These are phyloP conservation scores for Antechinus flavipes DNA, from an alignment of 2,113 vertebrate species.

Conservation along the genomic window DNA sequence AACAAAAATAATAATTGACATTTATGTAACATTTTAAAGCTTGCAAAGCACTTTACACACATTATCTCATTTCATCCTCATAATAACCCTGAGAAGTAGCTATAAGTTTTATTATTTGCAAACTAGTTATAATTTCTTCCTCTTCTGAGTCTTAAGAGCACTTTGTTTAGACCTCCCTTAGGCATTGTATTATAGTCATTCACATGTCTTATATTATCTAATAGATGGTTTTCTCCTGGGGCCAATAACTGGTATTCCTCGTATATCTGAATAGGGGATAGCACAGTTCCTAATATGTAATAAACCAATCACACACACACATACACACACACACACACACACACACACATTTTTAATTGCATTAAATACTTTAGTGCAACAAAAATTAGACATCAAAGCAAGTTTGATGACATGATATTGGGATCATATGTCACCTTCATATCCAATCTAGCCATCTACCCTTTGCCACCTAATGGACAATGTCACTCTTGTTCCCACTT, in stretches of 20 bases:
- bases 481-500: neutral
- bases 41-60: neutral
- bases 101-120: neutral
- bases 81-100: neutral
- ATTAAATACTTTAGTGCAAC: neutral
- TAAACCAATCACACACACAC: neutral
- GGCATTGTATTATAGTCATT: neutral
- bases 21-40: neutral
- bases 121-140: neutral
- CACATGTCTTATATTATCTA: neutral
- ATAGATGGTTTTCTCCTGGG: neutral
- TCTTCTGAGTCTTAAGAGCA: neutral
- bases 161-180: neutral
- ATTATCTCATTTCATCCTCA: neutral
- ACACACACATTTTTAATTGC: too few relatives aligned
- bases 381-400: conserved; percentile 32
- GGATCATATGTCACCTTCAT: neutral
- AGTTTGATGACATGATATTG: conserved; percentile 11
- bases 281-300: neutral
- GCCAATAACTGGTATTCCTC: neutral
- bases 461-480: neutral
- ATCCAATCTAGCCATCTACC: neutral
- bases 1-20: neutral
- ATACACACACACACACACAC: too few relatives aligned
- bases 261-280: neutral